These are phyloP conservation scores for Sarotherodon lohbergeri DNA, from an alignment of 2,113 vertebrate species.

Conservation along the genomic window DNA sequence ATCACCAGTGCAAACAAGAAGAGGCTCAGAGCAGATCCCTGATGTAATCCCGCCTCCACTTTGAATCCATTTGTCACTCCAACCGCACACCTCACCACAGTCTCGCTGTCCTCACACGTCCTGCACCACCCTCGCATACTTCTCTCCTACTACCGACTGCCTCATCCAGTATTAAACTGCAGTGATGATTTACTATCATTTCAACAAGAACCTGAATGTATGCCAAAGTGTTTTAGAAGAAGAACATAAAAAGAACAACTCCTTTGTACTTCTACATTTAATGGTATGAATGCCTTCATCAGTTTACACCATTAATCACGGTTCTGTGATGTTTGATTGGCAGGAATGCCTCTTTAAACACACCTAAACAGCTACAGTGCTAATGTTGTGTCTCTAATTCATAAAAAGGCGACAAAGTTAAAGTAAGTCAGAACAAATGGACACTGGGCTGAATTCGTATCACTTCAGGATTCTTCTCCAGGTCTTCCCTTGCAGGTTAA, in stretches of 20 bases:
- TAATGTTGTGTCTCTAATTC: not conserved
- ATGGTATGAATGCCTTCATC: not conserved
- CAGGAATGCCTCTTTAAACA: not conserved
- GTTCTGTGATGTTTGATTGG: not conserved
- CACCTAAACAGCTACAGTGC: not conserved
- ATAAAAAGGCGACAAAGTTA: not conserved
- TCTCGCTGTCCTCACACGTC: not conserved
- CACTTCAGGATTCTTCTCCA: not conserved
- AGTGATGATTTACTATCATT: not conserved
- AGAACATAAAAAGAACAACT: not conserved
- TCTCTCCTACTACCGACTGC: not conserved
- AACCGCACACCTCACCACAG: not conserved
- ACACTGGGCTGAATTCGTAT: not conserved
- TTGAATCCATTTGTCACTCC: not conserved
- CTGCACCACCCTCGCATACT: not conserved
- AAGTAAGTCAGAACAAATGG: not conserved
- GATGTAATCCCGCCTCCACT: not conserved
- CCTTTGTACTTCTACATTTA: not conserved
- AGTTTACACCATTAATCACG: not conserved
- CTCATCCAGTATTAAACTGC: not conserved
- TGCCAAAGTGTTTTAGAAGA: not conserved
- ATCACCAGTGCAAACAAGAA: fast-evolving
- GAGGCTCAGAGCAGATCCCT: not conserved
- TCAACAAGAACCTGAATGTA: not conserved
- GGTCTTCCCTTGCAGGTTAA: not conserved